Conservation (phyloP, 1,140 invertebrate species). For the Neuroterus valhalla region DNA sequence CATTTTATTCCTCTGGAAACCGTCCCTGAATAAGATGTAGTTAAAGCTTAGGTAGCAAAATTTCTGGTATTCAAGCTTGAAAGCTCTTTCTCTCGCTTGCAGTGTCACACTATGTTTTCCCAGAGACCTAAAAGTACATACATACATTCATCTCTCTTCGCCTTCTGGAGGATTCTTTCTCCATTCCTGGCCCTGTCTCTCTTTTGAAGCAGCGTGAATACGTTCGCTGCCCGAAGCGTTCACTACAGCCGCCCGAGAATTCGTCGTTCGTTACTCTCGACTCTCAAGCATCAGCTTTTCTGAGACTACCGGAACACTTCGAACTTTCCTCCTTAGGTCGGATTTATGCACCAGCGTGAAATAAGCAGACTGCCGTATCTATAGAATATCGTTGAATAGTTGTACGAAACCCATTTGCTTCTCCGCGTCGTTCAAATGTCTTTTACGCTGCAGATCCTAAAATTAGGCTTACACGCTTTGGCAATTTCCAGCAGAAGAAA, state of each 20-base stretch:
- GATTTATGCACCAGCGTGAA: constrained; percentile 3
- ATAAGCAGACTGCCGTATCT: background rate
- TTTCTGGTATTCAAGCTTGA: background rate
- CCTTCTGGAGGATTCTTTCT: background rate
- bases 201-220: constrained; percentile 31
- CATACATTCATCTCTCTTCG: background rate
- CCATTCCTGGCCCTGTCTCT: background rate
- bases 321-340: constrained; percentile 14
- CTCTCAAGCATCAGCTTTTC: constrained; percentile 19
- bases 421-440: background rate
- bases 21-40: background rate
- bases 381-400: background rate
- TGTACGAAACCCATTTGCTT: background rate
- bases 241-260: constrained; percentile 30
- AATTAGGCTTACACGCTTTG: background rate
- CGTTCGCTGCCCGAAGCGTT: constrained; percentile 31
- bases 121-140: background rate
- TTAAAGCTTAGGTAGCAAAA: background rate
- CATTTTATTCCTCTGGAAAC: background rate
- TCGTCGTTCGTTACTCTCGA: constrained; percentile 30
- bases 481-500: too few species aligned
- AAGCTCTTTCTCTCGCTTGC: constrained; percentile 12
- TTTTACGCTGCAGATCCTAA: background rate
- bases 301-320: constrained; percentile 24
- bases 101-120: background rate